Base-by-base conservation (phyloP, 2,888 invertebrate species). In the Seira musarum region DNA sequence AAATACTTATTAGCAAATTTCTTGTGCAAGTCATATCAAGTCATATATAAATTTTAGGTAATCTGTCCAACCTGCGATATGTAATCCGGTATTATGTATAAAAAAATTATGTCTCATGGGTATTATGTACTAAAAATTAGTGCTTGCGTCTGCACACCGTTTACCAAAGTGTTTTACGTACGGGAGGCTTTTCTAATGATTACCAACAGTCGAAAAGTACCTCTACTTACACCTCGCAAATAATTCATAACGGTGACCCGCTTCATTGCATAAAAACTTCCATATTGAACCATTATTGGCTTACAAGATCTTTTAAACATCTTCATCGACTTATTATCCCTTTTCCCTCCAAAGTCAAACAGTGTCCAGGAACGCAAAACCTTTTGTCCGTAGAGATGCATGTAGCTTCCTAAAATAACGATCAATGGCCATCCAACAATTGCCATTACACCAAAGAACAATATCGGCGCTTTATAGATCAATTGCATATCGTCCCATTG, bases 271-370 rank as follows among this genome's bases (percentile, higher is more conserved):
- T 15, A 71, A 40, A 8, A 24, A 10, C 6, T 61, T 13, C 49
- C 64, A 35, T 46, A 46, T 24, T 30, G 25, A 10, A 72, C 5
- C 17, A 6, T 2, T 13, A 72, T 24, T 1, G 72, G 72, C 22
- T 40, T 40, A 22, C 64, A 72, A 6, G 72, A 64, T 21, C 49
- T 72, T 22, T 1, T 19, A 72, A 72, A 72, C 49, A 46, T 72
- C 1, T 10, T 40, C 64, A 72, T 72, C 2, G 64, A 17, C 3
- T 13, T 49, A 1, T 64, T 49, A 0, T 72, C 72, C 13, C 3
- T 10, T 19, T 15, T 63, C 1, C 2, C 5, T 1, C 24, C 17
- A 17, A 24, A 72, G 0, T 63, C 13, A 10, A n/a, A 10, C 1
- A 1, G 1, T 22, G 10, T 60, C 69, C 69, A 70, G 8, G 69